A percentile compares a stretch with the other conserved stretches of the same genome.
Evolutionary conservation across 2,888 invertebrate species (phyloP).

Genomic region (Melanostoma mellinum): DNA sequence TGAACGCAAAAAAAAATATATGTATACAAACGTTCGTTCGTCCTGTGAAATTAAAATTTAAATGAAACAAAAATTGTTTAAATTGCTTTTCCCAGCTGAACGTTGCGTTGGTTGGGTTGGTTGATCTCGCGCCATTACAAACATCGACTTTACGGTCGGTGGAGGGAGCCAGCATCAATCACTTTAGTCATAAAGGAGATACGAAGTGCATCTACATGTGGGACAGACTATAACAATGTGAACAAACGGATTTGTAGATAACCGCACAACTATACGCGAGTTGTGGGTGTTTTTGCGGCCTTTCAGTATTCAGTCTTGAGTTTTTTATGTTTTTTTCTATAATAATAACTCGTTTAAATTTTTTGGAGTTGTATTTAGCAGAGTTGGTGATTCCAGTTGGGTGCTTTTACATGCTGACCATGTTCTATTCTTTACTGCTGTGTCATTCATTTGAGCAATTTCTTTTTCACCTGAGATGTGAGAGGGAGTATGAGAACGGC

Average conservation of each 20-base stretch:
- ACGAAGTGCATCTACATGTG: constrained; percentile 16
- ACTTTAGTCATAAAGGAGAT: constrained; percentile 37
- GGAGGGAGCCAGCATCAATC: constrained; percentile 52
- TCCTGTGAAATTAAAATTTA: constrained; percentile 64
- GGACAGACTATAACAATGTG: constrained; percentile 25
- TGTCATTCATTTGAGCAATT: neutral
- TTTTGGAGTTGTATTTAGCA: neutral
- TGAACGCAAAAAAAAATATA: constrained; percentile 38
- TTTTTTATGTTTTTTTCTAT: constrained; percentile 43
- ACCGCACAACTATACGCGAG: neutral
- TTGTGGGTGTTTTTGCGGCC: neutral
- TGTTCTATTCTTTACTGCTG: neutral
- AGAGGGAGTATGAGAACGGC: no score
- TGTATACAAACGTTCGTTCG: constrained; percentile 18
- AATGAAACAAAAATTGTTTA: constrained; percentile 70
- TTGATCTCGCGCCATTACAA: constrained; percentile 7
- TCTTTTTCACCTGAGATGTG: constrained; percentile 1
- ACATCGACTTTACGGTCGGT: neutral
- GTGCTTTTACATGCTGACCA: constrained; percentile 32
- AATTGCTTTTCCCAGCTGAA: constrained; percentile 60
- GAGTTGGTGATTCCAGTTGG: constrained; percentile 36
- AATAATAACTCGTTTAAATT: constrained; percentile 22
- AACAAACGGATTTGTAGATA: constrained; percentile 40
- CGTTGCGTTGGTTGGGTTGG: constrained; percentile 15
- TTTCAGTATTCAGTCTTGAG: no score